Evolutionary conservation across 2,888 invertebrate genomes (phyloP).

Genomic region (Chrysomela aeneicollis): DNA sequence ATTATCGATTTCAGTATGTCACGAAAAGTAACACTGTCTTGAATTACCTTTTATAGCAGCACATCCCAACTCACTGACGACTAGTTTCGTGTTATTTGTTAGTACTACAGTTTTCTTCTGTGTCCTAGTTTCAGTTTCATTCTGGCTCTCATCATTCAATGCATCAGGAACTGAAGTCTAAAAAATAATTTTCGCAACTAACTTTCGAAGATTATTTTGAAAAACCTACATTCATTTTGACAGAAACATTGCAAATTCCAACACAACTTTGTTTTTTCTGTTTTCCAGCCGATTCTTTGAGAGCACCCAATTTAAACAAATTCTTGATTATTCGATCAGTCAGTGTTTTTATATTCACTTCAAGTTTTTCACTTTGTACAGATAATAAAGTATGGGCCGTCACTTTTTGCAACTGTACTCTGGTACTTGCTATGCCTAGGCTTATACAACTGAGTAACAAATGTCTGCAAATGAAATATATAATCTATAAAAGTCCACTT

Average conservation of each 20-base stretch:
- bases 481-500: too few species aligned
- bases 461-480: conserved; percentile 58
- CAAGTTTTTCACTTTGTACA: conserved; percentile 65
- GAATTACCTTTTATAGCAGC: conserved; percentile 80
- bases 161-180: conserved; percentile 26
- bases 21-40: too few species aligned
- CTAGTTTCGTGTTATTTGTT: conserved; percentile 50
- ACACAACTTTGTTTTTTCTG: conserved; percentile 31
- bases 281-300: conserved; percentile 50
- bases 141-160: conserved; percentile 11
- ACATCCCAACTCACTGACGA: conserved; percentile 74
- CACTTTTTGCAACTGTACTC: conserved; percentile 64
- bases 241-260: conserved; percentile 46
- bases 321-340: conserved; percentile 61
- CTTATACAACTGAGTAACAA: conserved; percentile 76
- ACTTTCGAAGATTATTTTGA: background rate
- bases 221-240: conserved; percentile 49
- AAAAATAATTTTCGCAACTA: conserved; percentile 21
- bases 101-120: conserved; percentile 46
- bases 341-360: conserved; percentile 59
- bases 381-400: conserved; percentile 70
- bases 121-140: conserved; percentile 27
- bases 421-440: conserved; percentile 68
- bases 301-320: conserved; percentile 62
- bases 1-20: too few species aligned